Evolutionary conservation across 2,888 invertebrate species (phyloP), one percentile per base, ranked within the genome.

Genomic region (Mellilla xanthometata): DNA sequence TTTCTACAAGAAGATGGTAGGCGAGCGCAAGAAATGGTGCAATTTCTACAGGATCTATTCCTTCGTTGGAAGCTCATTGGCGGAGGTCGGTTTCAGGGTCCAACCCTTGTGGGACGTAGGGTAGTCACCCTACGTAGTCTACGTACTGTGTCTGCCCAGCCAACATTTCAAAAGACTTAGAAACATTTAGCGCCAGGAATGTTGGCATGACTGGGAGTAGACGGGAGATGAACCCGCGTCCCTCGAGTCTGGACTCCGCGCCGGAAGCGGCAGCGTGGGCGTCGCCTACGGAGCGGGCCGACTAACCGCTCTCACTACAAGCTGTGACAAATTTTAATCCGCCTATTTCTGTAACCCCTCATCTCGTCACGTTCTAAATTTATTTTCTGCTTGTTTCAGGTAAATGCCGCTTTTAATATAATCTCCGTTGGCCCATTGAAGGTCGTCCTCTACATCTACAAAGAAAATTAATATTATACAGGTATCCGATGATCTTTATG

Each of bases 261-360:
- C 65, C 83, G 84, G 84, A 84, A 82, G 79, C 68, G 72, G 63
- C 68, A 62, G 75, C 79, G 85, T 88, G 84, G 86, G 86, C 76
- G 81, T 76, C 77, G 79, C 82, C 81, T 78, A 78, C 83, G 65
- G 62, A 56, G 60, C 60, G 74, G 65, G 68, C 65, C 65, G 67
- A 75, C 64, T 78, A 81, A 77, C 83, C 83, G 72, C 72, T 74
- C 76, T 63, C 67, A 51, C 56, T 64, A 66, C 65, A 58, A 62
- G 62, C 61, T 54, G 68, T 75, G 77, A 82, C 85, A 76, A 75
- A 71, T 77, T 75, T 77, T 65, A 78, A 79, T 70, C 68, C 58
- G 64, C 76, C 71, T 80, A 81, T 76, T 77, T 81, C 63, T 72
- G 71, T 70, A 58, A 53, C 54, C 52, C 48, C 52, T 63, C 64